These are phyloP conservation scores for Malurus melanocephalus DNA, from an alignment of 2,113 vertebrate species.

Conservation along the genomic window DNA sequence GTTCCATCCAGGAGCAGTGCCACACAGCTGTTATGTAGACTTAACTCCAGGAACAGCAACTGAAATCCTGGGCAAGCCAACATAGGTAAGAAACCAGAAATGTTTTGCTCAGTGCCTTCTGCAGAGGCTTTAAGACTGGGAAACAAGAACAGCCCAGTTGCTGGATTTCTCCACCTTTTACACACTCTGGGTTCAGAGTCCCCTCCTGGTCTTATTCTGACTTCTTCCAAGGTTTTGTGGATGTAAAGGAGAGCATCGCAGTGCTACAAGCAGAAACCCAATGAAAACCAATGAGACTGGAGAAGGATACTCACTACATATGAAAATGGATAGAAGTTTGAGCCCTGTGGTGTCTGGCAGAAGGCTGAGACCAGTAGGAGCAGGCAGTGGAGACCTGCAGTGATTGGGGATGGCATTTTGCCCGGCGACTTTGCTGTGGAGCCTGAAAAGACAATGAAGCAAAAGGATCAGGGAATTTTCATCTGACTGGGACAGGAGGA, in stretches of 20 bases:
- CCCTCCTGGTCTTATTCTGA: background rate
- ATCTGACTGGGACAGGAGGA: background rate
- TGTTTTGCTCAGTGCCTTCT: background rate
- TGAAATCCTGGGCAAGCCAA: background rate
- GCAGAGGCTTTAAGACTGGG: background rate
- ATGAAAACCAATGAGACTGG: background rate
- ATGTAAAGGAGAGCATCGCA: background rate
- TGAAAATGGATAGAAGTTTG: background rate
- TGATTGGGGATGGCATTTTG: slow-evolving; percentile 38
- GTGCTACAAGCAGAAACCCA: background rate
- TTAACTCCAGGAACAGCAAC: background rate
- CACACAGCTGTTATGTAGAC: accelerated
- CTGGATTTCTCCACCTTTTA: background rate
- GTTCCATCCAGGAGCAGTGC: background rate
- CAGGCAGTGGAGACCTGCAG: slow-evolving; percentile 14
- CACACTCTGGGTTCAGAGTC: background rate
- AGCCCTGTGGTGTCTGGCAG: slow-evolving; percentile 8
- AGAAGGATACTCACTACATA: slow-evolving; percentile 65
- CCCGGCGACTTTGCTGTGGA: background rate
- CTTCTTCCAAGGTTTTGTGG: background rate
- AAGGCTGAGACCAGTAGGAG: slow-evolving; percentile 33
- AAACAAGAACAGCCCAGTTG: background rate
- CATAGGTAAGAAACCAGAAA: background rate
- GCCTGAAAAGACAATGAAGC: slow-evolving; percentile 47
- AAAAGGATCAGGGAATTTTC: background rate